Evolutionary conservation across 2,888 invertebrate genomes (phyloP).

Genomic region (Caenorhabditis zanzibari): DNA sequence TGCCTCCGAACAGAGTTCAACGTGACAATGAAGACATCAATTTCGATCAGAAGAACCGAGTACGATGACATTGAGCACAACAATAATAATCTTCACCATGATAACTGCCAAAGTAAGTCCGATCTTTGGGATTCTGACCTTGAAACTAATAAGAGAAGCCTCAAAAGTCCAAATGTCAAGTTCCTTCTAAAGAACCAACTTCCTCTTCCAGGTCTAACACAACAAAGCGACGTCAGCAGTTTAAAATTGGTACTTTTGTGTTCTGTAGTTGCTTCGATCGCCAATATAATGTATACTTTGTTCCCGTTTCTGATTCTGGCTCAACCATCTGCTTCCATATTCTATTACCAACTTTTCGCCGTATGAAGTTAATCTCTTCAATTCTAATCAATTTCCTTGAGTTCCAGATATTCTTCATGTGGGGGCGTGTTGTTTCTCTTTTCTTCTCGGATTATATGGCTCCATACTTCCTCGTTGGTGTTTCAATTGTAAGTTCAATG

Average conservation of each 20-base stretch:
- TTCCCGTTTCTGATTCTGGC: slow-evolving; percentile 72
- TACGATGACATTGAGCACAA: slow-evolving; percentile 60
- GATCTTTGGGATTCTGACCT: slow-evolving; percentile 4
- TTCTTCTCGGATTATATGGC: slow-evolving; percentile 69
- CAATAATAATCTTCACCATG: slow-evolving; percentile 27
- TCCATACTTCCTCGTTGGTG: slow-evolving; percentile 68
- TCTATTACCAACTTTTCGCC: slow-evolving; percentile 70
- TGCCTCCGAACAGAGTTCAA: slow-evolving; percentile 44
- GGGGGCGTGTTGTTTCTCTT: slow-evolving; percentile 58
- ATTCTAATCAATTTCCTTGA: not conserved
- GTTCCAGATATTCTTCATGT: slow-evolving; percentile 64
- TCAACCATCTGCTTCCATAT: slow-evolving; percentile 65
- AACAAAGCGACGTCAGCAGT: slow-evolving; percentile 63
- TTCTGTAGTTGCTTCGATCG: slow-evolving; percentile 66
- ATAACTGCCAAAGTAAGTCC: slow-evolving; percentile 50
- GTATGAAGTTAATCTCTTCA: slow-evolving; percentile 6
- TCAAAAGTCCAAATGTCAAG: not conserved
- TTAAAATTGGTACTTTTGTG: slow-evolving; percentile 68
- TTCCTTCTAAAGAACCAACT: not conserved
- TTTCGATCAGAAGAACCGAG: slow-evolving; percentile 58
- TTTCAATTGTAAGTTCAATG: slow-evolving; percentile 66
- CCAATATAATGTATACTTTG: slow-evolving; percentile 64
- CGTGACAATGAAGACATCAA: slow-evolving; percentile 52
- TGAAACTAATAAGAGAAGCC: slow-evolving; percentile 21
- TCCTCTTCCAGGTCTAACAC: slow-evolving; percentile 55